Base-by-base conservation (phyloP, 2,888 invertebrate genomes). In the Aleiodes alternator region DNA sequence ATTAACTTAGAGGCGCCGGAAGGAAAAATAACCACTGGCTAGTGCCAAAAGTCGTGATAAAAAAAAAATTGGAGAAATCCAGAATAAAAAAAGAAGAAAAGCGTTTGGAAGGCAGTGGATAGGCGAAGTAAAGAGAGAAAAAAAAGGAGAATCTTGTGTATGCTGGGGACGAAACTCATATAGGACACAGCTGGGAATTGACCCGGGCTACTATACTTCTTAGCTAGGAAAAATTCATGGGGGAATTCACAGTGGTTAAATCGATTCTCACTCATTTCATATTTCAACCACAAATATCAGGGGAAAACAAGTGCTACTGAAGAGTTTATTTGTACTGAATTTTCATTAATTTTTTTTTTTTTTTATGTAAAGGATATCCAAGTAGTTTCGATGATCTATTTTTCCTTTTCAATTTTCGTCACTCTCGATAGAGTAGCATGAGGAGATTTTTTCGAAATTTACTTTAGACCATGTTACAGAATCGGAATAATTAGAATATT, bases 131-230 rank as follows among this genome's bases (percentile, higher is more conserved):
- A 23, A 23, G 23, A 23, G 75, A 75, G 79, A 76, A 75, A 74
- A 80, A 83, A 85, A 8, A 43, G 43, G 43, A 85, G 86, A 85
- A 88, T 88, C 86, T 87, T 84, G 87, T 84, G 87, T 87, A 88
- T 87, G 87, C 87, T 84, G 80, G 84, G 83, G 84, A 86, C 87
- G 88, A 87, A 87, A 85, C 87, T 87, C 86, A 86, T 86, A 86
- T 86, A 85, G 76, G 85, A 79, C 87, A 86, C 88, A 88, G 88
- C 88, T 88, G 88, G 88, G 87, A 88, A 88, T 88, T 86, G 84
- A 81, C 76, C 82, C 31, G 80, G 83, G 77, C 78, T 75, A 80
- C 77, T 83, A 23, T 83, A 23, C 23, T 23, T 23, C 23, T 23
- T 23, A 84, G 34, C 53, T 43, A 9, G 43, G 84, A 86, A 83